Evolutionary conservation across 2,888 invertebrate species (phyloP), one percentile per base, ranked within the genome.

Genomic region (Andrena trimmerana): DNA sequence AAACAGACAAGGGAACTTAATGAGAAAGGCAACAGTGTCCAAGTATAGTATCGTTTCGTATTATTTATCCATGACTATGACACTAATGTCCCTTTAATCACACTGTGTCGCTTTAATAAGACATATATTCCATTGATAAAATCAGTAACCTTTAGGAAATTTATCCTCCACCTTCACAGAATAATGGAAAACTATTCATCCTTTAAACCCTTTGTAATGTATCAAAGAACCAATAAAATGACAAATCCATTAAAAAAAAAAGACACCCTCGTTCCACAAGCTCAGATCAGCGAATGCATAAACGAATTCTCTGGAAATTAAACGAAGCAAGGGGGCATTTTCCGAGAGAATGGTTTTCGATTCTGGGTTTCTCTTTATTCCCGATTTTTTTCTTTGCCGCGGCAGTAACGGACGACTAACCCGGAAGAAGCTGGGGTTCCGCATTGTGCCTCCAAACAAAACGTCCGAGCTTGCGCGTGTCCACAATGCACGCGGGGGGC

Each of bases 361-460:
- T n/a, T 52, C 20, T 62, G 31, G 67, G 42, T 60, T 60, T 66
- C 52, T 29, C 42, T 69, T 60, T 50, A 20, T n/a, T 54, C 27
- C n/a, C 13, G 62, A 54, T 68, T 67, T 36, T 36, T 63, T 78
- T 69, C 74, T 67, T 42, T 36, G 65, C 74, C 77, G 73, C 59
- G 72, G 33, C 57, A 60, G 6, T 52, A 81, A 83, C 68, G 60
- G 66, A n/a, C 88, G 70, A 74, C 72, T 60, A 85, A 81, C 75
- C 76, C 83, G 83, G 80, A 87, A 86, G 73, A 70, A 78, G 77
- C 77, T 65, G 76, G 57, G 57, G 68, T 85, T 83, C 70, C 59
- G 80, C 83, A 86, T 90, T 90, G 90, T 90, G 65, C 88, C 81
- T 72, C 78, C 80, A 86, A 84, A 90, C 89, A 90, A 90, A 89